Conservation (phyloP, 2,888 invertebrate species). For the Lasioglossum leucozonium region DNA sequence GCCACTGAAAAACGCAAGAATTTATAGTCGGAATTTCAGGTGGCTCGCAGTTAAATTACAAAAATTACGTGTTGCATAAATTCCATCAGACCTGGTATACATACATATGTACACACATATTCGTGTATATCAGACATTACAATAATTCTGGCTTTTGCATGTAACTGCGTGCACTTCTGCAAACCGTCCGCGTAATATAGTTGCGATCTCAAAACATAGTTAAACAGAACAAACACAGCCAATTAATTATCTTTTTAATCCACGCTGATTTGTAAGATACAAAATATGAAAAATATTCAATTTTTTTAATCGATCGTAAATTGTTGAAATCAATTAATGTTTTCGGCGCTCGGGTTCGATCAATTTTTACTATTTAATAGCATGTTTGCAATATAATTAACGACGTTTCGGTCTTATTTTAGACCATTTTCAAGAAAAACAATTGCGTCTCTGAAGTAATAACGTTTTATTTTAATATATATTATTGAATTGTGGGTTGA, state of each 20-base stretch:
- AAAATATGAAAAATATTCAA: no score
- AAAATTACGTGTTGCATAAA: not conserved
- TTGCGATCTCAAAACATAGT: not conserved
- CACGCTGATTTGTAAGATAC: not conserved
- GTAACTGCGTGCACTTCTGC: not conserved
- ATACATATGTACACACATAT: no score
- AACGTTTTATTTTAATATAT: no score
- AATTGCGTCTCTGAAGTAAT: no score
- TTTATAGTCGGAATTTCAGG: not conserved
- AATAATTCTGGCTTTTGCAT: not conserved
- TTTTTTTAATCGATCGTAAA: no score
- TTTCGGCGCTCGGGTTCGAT: no score
- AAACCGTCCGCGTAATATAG: not conserved
- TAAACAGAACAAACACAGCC: not conserved
- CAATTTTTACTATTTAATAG: no score
- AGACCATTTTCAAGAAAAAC: no score
- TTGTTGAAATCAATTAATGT: no score
- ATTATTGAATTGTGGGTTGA: no score
- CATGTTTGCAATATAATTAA: no score
- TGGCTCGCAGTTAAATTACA: not conserved
- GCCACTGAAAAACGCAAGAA: not conserved
- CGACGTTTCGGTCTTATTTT: no score
- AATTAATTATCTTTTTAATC: not conserved
- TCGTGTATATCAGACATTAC: not conserved
- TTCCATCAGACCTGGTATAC: not conserved